phyloP scores from a whole-genome alignment of 1,140 invertebrate species.

The Cryptotermes secundus region DNA sequence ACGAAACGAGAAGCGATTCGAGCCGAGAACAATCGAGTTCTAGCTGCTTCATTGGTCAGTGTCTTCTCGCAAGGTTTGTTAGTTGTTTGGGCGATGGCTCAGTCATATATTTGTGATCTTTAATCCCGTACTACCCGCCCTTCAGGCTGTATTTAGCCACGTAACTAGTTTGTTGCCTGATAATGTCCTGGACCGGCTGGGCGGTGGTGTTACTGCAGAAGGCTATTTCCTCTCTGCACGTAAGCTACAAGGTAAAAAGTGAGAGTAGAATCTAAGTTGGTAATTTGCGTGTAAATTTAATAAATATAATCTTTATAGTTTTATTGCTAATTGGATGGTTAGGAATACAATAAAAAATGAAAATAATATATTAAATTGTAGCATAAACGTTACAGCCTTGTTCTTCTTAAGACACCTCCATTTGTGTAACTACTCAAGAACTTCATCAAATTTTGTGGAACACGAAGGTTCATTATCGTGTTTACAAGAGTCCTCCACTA shows the following conservation, averaged over 20 bases:
- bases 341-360: too few relatives aligned
- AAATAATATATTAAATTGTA: too few relatives aligned
- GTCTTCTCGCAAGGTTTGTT: background rate
- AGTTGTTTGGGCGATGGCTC: background rate
- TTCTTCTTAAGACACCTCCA: too few relatives aligned
- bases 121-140: background rate
- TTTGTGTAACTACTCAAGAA: too few relatives aligned
- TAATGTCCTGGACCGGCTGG: background rate
- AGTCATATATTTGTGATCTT: constrained; percentile 5
- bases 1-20: background rate
- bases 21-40: background rate
- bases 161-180: background rate
- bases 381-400: too few relatives aligned
- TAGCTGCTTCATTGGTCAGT: constrained; percentile 2
- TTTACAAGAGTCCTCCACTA: too few relatives aligned
- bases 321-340: too few relatives aligned
- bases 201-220: background rate
- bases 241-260: background rate
- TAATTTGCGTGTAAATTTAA: background rate
- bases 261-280: background rate
- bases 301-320: too few relatives aligned
- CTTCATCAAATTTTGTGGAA: too few relatives aligned
- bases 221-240: background rate
- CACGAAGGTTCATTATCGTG: too few relatives aligned
- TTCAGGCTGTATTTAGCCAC: background rate